phyloP scores from a whole-genome alignment of 2,113 vertebrate species.

The Vulpes vulpes region DNA sequence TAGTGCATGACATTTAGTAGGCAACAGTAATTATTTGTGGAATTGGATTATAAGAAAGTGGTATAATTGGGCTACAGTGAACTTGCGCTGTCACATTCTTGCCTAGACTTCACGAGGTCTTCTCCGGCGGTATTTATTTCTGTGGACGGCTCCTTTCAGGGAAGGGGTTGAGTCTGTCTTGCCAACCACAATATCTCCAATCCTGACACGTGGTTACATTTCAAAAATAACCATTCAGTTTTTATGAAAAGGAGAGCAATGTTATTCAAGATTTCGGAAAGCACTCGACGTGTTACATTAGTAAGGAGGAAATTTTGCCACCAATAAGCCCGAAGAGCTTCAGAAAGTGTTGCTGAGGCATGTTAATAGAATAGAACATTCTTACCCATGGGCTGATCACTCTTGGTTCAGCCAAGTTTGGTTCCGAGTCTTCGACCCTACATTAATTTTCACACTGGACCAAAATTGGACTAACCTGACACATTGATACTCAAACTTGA shows the following conservation, averaged over 20 bases:
- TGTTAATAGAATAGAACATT: background rate
- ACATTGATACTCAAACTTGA: background rate
- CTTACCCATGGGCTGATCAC: background rate
- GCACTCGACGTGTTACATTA: background rate
- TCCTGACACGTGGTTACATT: background rate
- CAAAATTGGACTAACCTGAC: conserved; percentile 31
- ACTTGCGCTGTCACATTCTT: background rate
- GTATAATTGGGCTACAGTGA: background rate
- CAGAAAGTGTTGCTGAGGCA: background rate
- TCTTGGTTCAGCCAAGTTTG: background rate
- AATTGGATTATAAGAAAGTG: background rate
- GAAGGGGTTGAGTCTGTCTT: background rate
- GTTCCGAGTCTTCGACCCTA: background rate
- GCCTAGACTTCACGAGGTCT: background rate
- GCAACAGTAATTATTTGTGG: background rate
- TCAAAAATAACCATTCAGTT: conserved; percentile 1
- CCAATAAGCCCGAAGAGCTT: background rate
- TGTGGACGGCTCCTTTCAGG: background rate
- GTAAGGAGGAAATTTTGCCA: background rate
- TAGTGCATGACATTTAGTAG: background rate
- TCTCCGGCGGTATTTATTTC: background rate
- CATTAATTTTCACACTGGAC: conserved; percentile 20
- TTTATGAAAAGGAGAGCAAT: background rate
- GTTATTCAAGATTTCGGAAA: conserved; percentile 17
- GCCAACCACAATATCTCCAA: background rate